Conservation (phyloP, 2,888 invertebrate genomes). For the Pseudanteris insignis region DNA sequence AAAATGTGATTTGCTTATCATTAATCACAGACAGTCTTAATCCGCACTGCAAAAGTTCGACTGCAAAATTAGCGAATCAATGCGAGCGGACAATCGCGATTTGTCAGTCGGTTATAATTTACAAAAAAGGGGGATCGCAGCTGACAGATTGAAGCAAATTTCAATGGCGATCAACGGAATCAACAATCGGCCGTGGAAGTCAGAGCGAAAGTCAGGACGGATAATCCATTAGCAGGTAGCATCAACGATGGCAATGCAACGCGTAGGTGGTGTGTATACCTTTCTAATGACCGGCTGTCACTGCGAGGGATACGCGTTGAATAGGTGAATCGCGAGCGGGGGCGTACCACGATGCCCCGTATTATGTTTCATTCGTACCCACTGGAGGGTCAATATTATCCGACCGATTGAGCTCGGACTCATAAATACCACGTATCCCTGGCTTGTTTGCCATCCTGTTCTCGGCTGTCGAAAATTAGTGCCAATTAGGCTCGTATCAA, state of each 20-base stretch:
- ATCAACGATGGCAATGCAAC: constrained; percentile 21
- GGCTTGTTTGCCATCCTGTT: too few relatives aligned
- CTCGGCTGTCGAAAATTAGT: too few relatives aligned
- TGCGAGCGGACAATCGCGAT: constrained; percentile 4
- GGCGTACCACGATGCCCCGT: constrained; percentile 51
- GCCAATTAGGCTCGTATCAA: too few relatives aligned
- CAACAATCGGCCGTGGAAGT: constrained; percentile 51
- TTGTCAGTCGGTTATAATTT: constrained; percentile 24
- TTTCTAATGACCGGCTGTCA: constrained; percentile 64
- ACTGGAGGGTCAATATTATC: constrained; percentile 62
- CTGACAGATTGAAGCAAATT: constrained; percentile 30
- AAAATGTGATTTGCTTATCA: background rate
- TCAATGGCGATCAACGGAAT: constrained; percentile 28
- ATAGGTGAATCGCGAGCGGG: constrained; percentile 55
- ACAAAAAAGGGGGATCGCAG: constrained; percentile 18
- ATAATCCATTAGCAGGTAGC: constrained; percentile 44
- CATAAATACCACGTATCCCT: too few relatives aligned
- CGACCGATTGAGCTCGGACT: constrained; percentile 57
- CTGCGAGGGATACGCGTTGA: too few relatives aligned
- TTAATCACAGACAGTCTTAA: background rate
- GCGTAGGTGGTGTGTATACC: constrained; percentile 47
- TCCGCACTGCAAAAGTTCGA: too few relatives aligned
- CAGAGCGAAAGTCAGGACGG: too few relatives aligned
- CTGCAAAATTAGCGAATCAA: background rate
- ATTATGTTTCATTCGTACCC: constrained; percentile 60